These are phyloP conservation scores for Elysia chlorotica DNA, from an alignment of 1,140 invertebrate genomes.

Conservation along the genomic window DNA sequence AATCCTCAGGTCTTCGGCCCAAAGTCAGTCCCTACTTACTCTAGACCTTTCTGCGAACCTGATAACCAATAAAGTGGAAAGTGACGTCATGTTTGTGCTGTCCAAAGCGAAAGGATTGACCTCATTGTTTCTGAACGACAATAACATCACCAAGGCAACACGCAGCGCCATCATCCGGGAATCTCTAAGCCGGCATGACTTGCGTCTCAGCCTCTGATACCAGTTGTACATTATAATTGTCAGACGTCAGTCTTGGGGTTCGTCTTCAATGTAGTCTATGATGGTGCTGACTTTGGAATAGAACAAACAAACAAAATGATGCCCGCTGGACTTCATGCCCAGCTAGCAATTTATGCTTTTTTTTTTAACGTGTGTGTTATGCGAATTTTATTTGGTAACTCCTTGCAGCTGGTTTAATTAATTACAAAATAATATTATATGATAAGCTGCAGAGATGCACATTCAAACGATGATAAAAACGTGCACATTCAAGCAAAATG, in stretches of 20 bases:
- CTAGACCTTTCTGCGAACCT: constrained; percentile 35
- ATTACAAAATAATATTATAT: too few relatives aligned
- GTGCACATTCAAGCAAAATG: too few relatives aligned
- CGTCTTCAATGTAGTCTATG: too few relatives aligned
- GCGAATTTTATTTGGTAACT: too few relatives aligned
- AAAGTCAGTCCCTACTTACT: constrained; percentile 15
- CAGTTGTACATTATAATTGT: too few relatives aligned
- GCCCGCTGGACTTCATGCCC: too few relatives aligned
- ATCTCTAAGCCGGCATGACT: constrained; percentile 16
- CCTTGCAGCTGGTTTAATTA: too few relatives aligned
- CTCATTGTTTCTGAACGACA: constrained; percentile 26
- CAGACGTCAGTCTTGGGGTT: too few relatives aligned
- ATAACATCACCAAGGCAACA: constrained; percentile 22
- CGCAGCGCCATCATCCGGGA: constrained; percentile 23
- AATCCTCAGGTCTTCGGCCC: constrained; percentile 12
- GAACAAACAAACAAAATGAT: not conserved
- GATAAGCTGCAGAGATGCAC: too few relatives aligned
- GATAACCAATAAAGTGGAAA: constrained; percentile 24
- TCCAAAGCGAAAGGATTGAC: not conserved
- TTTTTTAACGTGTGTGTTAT: too few relatives aligned
- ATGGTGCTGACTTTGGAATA: not conserved
- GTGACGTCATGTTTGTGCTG: constrained; percentile 23
- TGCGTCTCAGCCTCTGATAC: constrained; percentile 30
- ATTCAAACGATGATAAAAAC: too few relatives aligned
- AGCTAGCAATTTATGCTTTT: too few relatives aligned